phyloP scores from a whole-genome alignment of 2,888 invertebrate genomes.

The Cynaeus angustus region DNA sequence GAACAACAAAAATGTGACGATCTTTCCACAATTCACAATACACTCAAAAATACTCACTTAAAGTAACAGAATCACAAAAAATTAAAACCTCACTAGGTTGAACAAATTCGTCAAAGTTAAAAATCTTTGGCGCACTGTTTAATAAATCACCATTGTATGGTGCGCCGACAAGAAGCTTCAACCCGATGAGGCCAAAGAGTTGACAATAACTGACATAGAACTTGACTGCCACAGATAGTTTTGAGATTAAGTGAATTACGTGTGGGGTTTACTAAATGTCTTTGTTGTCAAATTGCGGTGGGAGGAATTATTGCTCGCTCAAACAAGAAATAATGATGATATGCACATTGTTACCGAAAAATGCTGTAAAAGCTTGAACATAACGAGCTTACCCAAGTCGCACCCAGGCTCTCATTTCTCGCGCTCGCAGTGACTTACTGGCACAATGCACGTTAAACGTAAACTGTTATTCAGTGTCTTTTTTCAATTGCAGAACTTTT shows the following conservation, averaged over 20 bases:
- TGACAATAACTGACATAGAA: constrained; percentile 47
- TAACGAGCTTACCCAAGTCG: constrained; percentile 3
- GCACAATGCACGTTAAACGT: constrained; percentile 17
- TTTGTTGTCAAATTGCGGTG: constrained; percentile 32
- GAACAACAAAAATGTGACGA: too few relatives aligned
- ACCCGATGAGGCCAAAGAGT: constrained; percentile 26
- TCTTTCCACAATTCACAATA: neutral
- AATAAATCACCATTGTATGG: constrained; percentile 20
- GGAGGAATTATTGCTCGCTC: constrained; percentile 32
- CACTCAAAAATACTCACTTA: constrained; percentile 13
- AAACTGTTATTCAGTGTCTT: constrained; percentile 31
- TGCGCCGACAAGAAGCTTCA: constrained; percentile 2
- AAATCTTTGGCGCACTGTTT: neutral
- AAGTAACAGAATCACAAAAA: constrained; percentile 1
- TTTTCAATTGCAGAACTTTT: constrained; percentile 31
- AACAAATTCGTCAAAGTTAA: neutral
- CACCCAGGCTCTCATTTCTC: constrained; percentile 23
- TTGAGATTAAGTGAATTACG: constrained; percentile 36
- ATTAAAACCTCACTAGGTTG: neutral
- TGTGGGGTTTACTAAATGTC: constrained; percentile 40
- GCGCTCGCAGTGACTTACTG: constrained; percentile 12
- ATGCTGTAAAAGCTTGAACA: neutral
- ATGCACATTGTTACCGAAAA: neutral
- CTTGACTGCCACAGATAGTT: constrained; percentile 37
- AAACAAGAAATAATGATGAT: constrained; percentile 3